Conservation (phyloP, 1,140 invertebrate species). For the Caenorhabditis briggsae region DNA sequence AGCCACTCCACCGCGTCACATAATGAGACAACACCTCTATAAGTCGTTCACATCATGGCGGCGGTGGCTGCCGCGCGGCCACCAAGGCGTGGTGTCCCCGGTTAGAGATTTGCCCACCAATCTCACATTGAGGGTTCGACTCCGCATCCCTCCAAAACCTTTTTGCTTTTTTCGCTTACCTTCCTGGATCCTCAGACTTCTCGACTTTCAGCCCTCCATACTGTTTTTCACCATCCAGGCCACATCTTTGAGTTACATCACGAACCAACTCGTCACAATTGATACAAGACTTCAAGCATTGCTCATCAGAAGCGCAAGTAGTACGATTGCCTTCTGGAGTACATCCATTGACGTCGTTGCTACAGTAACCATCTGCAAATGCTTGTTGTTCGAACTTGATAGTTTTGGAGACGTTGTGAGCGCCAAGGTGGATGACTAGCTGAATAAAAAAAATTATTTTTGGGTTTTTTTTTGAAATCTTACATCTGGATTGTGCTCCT, state of each 20-base stretch:
- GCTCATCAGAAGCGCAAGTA: neutral
- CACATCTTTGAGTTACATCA: constrained; percentile 3
- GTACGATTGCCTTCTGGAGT: constrained; percentile 31
- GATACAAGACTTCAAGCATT: neutral
- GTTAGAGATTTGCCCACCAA: too few relatives aligned
- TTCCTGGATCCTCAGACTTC: constrained; percentile 48
- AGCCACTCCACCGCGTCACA: too few relatives aligned
- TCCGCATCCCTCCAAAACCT: neutral
- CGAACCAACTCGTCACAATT: neutral
- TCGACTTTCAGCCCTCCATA: constrained; percentile 1
- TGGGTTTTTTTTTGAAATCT: neutral
- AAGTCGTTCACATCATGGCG: too few relatives aligned
- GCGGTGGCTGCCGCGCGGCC: too few relatives aligned
- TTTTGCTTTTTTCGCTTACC: constrained; percentile 2
- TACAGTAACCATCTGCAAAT: constrained; percentile 45
- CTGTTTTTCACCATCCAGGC: constrained; percentile 10
- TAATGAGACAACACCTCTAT: too few relatives aligned
- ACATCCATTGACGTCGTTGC: constrained; percentile 38
- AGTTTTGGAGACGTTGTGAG: neutral
- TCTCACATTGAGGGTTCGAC: too few relatives aligned
- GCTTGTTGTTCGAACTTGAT: constrained; percentile 34
- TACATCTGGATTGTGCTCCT: constrained; percentile 43
- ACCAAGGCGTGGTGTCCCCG: too few relatives aligned
- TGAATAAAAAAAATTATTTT: neutral
- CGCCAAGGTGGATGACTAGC: constrained; percentile 51